phyloP scores from a whole-genome alignment of 2,113 vertebrate genomes.

The Actenoides hombroni region DNA sequence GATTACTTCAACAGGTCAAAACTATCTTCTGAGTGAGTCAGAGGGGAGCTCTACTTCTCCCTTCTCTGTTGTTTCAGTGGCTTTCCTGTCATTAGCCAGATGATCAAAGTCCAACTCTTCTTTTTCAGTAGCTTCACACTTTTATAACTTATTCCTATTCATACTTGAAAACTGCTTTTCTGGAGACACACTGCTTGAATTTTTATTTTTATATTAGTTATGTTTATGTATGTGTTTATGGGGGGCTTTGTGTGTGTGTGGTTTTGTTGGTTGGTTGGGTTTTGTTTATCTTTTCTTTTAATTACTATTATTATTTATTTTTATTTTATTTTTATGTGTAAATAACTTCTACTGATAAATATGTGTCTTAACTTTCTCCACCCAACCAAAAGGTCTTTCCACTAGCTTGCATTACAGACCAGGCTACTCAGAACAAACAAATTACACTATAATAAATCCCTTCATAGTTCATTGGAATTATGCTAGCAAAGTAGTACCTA shows the following conservation, averaged over 20 bases:
- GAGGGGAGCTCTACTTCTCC: neutral
- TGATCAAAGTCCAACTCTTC: neutral
- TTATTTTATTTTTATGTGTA: neutral
- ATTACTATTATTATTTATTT: too few relatives aligned
- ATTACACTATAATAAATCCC: neutral
- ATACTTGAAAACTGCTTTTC: neutral
- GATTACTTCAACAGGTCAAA: neutral
- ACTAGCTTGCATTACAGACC: neutral
- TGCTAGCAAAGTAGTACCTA: neutral
- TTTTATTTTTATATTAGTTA: neutral
- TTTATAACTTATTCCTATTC: neutral
- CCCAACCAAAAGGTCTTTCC: neutral
- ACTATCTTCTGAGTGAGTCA: neutral
- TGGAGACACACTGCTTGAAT: neutral
- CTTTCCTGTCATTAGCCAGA: neutral
- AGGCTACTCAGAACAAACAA: neutral
- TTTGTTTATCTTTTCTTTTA: too few relatives aligned
- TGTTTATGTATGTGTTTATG: neutral
- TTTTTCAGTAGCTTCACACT: neutral
- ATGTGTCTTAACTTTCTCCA: neutral
- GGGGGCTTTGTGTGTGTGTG: too few relatives aligned
- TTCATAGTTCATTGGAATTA: neutral
- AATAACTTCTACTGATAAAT: neutral
- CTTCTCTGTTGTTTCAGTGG: neutral
- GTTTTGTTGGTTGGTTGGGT: too few relatives aligned